A percentile compares a stretch with the other conserved stretches of the same genome.
These are phyloP conservation scores for Tetramorium simillimum DNA, from an alignment of 1,140 invertebrate genomes.

Conservation along the genomic window DNA sequence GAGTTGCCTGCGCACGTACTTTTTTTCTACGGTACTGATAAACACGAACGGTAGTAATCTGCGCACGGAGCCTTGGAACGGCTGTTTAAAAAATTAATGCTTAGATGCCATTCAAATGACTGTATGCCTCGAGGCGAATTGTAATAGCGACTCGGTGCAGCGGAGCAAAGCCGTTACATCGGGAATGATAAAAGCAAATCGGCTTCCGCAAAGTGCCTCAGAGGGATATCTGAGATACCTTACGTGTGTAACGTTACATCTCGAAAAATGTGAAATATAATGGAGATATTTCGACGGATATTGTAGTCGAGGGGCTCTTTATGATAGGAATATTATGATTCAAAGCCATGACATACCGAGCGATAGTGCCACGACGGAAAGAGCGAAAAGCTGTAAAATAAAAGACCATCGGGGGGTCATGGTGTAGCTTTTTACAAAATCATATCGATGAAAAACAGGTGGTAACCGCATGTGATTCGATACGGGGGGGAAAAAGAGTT, in stretches of 20 bases:
- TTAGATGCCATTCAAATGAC: constrained; percentile 34
- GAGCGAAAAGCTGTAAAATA: constrained; percentile 12
- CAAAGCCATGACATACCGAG: constrained; percentile 12
- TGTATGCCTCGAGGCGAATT: constrained; percentile 8
- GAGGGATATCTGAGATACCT: constrained; percentile 42
- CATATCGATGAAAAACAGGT: constrained; percentile 32
- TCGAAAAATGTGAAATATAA: constrained; percentile 57
- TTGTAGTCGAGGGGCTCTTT: constrained; percentile 11
- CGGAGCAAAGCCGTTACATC: background rate
- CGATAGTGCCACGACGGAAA: background rate
- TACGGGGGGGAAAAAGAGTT: background rate
- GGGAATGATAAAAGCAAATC: constrained; percentile 58
- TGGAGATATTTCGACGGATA: constrained; percentile 48
- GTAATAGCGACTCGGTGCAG: constrained; percentile 3
- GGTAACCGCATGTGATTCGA: constrained; percentile 2
- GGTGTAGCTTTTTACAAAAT: constrained; percentile 32
- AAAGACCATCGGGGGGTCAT: background rate
- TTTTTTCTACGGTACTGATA: constrained; percentile 4
- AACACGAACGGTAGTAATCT: constrained; percentile 40
- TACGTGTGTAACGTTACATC: constrained; percentile 45
- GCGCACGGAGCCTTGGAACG: background rate
- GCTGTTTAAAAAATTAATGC: constrained; percentile 49
- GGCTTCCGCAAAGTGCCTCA: constrained; percentile 56
- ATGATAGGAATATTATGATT: constrained; percentile 42
- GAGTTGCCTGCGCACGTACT: background rate